Percentiles rank a stretch among this genome's conserved stretches.
Conservation (phyloP, 2,797 vertebrate genomes). For the Bucorvus abyssinicus region DNA sequence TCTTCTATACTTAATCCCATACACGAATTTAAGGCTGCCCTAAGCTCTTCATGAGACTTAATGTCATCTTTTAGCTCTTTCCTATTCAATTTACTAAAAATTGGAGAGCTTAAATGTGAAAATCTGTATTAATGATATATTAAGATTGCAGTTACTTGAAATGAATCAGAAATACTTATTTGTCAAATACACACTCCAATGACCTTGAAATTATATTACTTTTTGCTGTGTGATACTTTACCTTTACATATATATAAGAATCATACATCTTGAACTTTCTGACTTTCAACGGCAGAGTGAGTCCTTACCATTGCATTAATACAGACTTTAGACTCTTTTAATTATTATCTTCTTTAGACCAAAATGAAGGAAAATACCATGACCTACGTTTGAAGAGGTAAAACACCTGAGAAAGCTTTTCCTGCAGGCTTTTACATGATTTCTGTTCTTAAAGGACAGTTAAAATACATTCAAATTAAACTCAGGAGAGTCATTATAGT, state of each 20-base stretch:
- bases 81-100: not conserved
- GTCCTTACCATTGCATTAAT: not conserved
- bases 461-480: not conserved
- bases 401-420: not conserved
- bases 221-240: not conserved
- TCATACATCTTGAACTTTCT: not conserved
- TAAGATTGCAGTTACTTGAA: not conserved
- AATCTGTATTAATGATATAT: not conserved
- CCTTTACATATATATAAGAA: not conserved
- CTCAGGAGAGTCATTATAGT: not conserved
- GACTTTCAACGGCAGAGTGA: not conserved
- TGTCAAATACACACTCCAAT: not conserved
- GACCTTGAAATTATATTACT: not conserved
- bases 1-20: not conserved
- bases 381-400: not conserved
- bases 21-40: not conserved
- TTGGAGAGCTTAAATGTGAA: not conserved
- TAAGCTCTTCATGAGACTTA: not conserved
- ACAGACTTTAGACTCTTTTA: not conserved
- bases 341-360: not conserved
- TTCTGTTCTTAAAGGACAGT: not conserved
- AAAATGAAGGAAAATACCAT: not conserved
- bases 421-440: not conserved
- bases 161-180: not conserved
- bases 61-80: not conserved